Base-by-base conservation (phyloP, 2,888 invertebrate genomes). In the Pantelozetes paolii region DNA sequence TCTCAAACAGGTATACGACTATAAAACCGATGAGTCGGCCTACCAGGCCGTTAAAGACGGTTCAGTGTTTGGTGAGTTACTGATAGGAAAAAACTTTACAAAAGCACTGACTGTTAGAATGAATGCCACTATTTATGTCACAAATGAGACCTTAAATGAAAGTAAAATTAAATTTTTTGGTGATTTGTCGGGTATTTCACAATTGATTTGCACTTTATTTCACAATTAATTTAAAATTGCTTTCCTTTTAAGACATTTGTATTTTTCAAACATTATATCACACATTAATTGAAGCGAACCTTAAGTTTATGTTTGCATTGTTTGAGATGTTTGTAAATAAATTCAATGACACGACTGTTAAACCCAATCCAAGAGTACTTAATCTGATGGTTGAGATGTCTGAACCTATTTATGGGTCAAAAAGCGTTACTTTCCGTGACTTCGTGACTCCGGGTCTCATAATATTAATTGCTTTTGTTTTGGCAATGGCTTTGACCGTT, bases 401-500 rank as follows among this genome's bases (percentile, higher is more conserved):
- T 48, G 69, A 67, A 30, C 73, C 73, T 45, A 28, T 74, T 42
- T 74, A 74, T 26, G 74, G 74, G 6, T 26, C 50, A n/a, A n/a
- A n/a, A n/a, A n/a, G n/a, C 13, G 0, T 88, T 83, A 93, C 92
- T 59, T 94, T 92, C 84, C 94, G 94, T 84, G 76, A 78, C 45
- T 71, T 54, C 54, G 94, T 95, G 75, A 95, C 95, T 18, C 95
- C 95, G 59, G 95, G 95, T 78, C 93, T 96, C 77, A 94, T 95
- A 80, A 84, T 95, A 78, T 95, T 94, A 57, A 94, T 95, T 83
- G 94, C 94, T 2, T 96, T 94, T 86, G 95, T 95, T 87, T 86
- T 96, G 85, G 94, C 95, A 71, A 94, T 94, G 13, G 95, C 95
- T 0, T 83, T 96, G 77, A 96, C 95, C n/a, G n/a, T n/a, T n/a